Evolutionary conservation across 2,113 vertebrate species (phyloP).

Genomic region (Emydocephalus ijimae): DNA sequence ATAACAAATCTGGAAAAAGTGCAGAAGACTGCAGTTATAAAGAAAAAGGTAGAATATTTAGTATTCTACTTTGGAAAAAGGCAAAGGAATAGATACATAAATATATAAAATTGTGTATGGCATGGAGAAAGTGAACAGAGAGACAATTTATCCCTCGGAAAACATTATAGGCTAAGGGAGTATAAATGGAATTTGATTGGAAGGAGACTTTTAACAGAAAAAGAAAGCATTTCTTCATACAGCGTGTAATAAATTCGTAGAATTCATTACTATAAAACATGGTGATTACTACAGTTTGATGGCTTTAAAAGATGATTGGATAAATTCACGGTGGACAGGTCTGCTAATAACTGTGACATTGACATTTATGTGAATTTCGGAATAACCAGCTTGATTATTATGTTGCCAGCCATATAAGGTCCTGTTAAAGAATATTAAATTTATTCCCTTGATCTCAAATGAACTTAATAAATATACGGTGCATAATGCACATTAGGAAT

Average conservation of each 20-base stretch:
- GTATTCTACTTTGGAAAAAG: background rate
- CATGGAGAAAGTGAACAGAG: background rate
- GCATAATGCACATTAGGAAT: background rate
- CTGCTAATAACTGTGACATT: background rate
- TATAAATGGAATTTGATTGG: background rate
- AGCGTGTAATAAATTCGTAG: background rate
- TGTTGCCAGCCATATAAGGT: background rate
- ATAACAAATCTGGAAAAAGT: background rate
- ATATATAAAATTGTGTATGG: background rate
- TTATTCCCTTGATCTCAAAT: background rate
- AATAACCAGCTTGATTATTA: background rate
- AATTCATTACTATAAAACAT: background rate
- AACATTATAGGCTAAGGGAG: background rate
- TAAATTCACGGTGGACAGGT: background rate
- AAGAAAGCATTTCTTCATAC: background rate
- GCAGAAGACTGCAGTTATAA: background rate
- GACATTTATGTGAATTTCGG: background rate
- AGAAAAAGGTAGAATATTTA: background rate
- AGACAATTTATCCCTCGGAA: background rate
- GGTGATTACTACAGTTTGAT: background rate
- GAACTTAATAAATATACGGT: background rate
- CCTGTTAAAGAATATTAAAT: background rate
- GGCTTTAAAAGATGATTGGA: background rate
- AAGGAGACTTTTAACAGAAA: background rate
- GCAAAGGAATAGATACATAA: background rate